Conservation (phyloP, 2,797 vertebrate species). For the Danio jaintianensis region DNA sequence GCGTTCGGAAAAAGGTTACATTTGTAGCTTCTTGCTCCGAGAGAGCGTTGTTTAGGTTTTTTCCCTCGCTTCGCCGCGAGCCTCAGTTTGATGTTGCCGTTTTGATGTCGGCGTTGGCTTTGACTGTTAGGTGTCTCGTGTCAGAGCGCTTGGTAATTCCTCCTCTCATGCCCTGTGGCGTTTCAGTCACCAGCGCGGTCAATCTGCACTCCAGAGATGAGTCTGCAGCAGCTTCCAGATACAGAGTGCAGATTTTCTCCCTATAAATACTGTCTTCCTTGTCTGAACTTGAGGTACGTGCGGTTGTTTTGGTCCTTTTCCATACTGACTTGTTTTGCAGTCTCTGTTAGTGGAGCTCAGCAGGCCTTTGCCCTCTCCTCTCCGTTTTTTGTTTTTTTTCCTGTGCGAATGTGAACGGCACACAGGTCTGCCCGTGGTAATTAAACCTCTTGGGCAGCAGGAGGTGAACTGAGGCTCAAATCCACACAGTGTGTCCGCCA, state of each 20-base stretch:
- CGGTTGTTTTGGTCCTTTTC: constrained; percentile 29
- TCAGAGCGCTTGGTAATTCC: constrained; percentile 57
- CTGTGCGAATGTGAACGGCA: constrained; percentile 69
- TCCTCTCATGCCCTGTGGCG: constrained; percentile 59
- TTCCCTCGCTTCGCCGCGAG: constrained; percentile 51
- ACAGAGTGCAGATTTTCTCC: constrained; percentile 23
- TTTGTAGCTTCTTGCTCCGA: constrained; percentile 50
- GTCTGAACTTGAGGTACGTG: constrained; percentile 15
- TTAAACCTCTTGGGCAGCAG: constrained; percentile 79
- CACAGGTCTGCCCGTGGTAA: constrained; percentile 76
- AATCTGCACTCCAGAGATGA: constrained; percentile 57
- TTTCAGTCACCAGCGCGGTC: constrained; percentile 62
- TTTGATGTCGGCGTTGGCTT: constrained; percentile 49
- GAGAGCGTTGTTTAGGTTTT: constrained; percentile 51
- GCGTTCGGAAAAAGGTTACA: constrained; percentile 57
- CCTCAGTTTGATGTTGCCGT: constrained; percentile 36
- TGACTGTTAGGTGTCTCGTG: constrained; percentile 56
- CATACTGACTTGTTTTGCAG: constrained; percentile 21
- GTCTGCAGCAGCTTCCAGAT: constrained; percentile 40
- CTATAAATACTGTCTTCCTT: constrained; percentile 39
- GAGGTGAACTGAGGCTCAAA: constrained; percentile 74
- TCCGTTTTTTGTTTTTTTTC: not conserved
- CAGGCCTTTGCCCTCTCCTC: constrained; percentile 36
- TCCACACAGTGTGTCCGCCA: constrained; percentile 64
- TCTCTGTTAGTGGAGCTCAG: constrained; percentile 39